phyloP scores from a whole-genome alignment of 1,140 invertebrate genomes.

The Sycobia sp. region DNA sequence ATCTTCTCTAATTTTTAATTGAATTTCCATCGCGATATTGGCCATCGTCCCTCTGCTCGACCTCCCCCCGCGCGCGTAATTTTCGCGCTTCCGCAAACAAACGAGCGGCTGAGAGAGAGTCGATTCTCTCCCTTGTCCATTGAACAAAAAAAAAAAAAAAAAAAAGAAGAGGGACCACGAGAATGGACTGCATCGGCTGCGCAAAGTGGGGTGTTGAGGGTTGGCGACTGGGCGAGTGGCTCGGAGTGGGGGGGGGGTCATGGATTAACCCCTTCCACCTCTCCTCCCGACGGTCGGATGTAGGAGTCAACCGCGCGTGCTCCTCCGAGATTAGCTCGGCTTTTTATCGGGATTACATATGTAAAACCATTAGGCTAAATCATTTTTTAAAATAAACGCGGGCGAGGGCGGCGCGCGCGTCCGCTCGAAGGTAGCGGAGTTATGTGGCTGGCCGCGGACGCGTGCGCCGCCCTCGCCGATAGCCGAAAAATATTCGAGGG shows the following conservation, averaged over 20 bases:
- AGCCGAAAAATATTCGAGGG: slow-evolving; percentile 46
- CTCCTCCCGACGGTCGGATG: slow-evolving; percentile 37
- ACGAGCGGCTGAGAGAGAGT: background rate
- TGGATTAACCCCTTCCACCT: no score
- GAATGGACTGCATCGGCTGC: background rate
- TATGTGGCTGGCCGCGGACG: slow-evolving; percentile 18
- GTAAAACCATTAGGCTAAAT: slow-evolving; percentile 63
- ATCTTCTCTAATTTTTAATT: no score
- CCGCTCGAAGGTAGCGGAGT: slow-evolving; percentile 4
- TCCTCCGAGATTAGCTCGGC: slow-evolving; percentile 58
- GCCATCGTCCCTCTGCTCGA: no score
- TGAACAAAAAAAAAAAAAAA: no score
- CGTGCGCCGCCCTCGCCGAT: no score
- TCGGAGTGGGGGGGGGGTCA: slow-evolving; percentile 30
- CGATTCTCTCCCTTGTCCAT: slow-evolving; percentile 32
- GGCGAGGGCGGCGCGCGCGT: background rate
- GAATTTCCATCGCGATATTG: no score
- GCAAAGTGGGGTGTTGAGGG: no score
- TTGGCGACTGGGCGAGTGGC: no score
- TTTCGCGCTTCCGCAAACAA: no score
- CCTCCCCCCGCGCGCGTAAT: no score
- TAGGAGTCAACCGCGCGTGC: slow-evolving; percentile 56
- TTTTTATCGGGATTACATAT: slow-evolving; percentile 63
- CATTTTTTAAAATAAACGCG: slow-evolving; percentile 60
- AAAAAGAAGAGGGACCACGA: slow-evolving; percentile 30